A percentile compares a stretch with the other conserved stretches of the same genome.
These are phyloP conservation scores for Pedetes capensis DNA, from an alignment of 2,113 vertebrate genomes.

Conservation along the genomic window DNA sequence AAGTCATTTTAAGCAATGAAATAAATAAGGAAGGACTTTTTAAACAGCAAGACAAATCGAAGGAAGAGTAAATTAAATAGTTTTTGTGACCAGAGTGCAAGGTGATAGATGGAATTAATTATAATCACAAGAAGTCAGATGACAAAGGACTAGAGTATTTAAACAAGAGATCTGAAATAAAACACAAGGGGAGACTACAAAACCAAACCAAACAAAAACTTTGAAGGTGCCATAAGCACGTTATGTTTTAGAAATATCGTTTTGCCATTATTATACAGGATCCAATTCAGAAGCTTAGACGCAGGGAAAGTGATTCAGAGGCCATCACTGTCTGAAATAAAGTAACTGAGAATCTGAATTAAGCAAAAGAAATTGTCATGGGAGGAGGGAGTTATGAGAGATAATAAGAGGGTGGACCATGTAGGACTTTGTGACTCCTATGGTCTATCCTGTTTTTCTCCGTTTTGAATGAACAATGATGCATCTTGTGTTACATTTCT, in stretches of 20 bases:
- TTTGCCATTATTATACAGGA: neutral
- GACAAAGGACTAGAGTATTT: fast-evolving
- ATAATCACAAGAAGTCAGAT: neutral
- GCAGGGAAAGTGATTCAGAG: neutral
- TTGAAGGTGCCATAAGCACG: neutral
- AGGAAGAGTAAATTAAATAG: neutral
- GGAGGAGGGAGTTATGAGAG: neutral
- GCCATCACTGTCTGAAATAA: neutral
- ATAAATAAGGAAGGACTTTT: neutral
- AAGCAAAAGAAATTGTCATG: neutral
- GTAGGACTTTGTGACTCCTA: neutral
- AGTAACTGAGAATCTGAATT: neutral
- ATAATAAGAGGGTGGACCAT: neutral
- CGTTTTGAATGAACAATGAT: neutral
- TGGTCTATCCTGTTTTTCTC: neutral
- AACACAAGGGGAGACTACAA: neutral
- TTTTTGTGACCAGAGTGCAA: neutral
- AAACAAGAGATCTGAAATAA: neutral
- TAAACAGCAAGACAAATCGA: neutral
- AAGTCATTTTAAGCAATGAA: neutral
- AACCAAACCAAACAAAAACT: neutral
- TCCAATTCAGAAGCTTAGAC: neutral
- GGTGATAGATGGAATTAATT: neutral
- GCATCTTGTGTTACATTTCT: neutral
- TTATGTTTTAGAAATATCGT: neutral